Conservation (phyloP, 2,888 invertebrate species). For the Lissonota sp. region DNA sequence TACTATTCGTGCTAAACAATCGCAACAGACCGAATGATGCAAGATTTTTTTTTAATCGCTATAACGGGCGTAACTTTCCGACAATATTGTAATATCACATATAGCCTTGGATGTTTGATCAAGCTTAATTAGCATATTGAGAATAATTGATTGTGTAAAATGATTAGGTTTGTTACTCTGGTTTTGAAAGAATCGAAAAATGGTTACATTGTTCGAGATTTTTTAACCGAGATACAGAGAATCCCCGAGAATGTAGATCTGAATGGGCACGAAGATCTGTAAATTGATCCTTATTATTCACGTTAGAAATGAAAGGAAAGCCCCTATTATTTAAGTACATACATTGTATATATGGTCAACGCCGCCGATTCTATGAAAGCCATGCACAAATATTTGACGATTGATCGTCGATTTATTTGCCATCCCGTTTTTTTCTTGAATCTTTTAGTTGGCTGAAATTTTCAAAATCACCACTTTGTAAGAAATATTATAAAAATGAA, state of each 20-base stretch:
- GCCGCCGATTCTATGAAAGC: too few species aligned
- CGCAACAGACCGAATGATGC: too few species aligned
- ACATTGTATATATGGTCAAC: too few species aligned
- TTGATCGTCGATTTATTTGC: too few species aligned
- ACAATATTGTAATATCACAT: constrained; percentile 62
- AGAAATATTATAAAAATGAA: too few species aligned
- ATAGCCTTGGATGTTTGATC: constrained; percentile 45
- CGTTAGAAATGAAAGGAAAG: constrained; percentile 7
- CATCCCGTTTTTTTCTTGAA: too few species aligned
- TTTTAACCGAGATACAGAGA: constrained; percentile 19
- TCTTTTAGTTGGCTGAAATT: too few species aligned
- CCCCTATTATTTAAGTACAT: background rate
- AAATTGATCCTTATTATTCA: constrained; percentile 38
- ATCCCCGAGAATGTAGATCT: constrained; percentile 35
- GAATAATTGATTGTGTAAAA: constrained; percentile 25
- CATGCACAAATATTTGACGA: too few species aligned
- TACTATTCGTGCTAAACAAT: too few species aligned
- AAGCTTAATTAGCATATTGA: constrained; percentile 19
- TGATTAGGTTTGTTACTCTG: constrained; percentile 27
- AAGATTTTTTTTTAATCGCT: too few species aligned
- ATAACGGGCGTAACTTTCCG: constrained; percentile 14
- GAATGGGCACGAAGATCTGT: constrained; percentile 34
- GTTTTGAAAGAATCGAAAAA: constrained; percentile 15
- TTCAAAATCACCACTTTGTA: too few species aligned
- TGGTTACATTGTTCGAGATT: constrained; percentile 12